phyloP scores from a whole-genome alignment of 1,140 invertebrate species.

The Drosophila willistoni region DNA sequence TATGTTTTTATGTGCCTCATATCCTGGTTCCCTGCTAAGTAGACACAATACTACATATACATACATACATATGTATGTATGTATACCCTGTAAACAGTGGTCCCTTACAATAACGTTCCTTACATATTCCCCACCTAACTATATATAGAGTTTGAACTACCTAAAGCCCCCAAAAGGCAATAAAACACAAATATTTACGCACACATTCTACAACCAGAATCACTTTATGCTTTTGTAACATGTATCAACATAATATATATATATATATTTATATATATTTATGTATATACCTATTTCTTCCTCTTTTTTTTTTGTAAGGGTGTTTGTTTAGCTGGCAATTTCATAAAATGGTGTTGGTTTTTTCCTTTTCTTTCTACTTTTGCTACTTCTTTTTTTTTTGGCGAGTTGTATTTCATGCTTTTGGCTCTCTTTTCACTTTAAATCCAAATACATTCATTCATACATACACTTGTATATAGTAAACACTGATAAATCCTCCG shows the following conservation, averaged over 20 bases:
- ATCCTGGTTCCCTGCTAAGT: constrained; percentile 23
- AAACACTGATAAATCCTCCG: constrained; percentile 42
- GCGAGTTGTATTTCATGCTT: constrained; percentile 10
- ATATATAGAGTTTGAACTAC: constrained; percentile 16
- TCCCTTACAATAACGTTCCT: neutral
- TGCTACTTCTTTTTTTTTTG: constrained; percentile 24
- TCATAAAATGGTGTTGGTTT: constrained; percentile 71
- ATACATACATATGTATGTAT: constrained; percentile 49
- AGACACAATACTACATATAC: constrained; percentile 12
- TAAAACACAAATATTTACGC: constrained; percentile 71
- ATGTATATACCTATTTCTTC: constrained; percentile 1
- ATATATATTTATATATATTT: too few relatives aligned
- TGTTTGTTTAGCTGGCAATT: constrained; percentile 49
- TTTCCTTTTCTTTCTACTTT: constrained; percentile 34
- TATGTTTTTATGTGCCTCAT: constrained; percentile 16
- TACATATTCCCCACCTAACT: neutral
- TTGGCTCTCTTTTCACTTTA: constrained; percentile 22
- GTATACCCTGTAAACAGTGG: constrained; percentile 27
- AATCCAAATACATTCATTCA: constrained; percentile 20
- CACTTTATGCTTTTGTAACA: constrained; percentile 51
- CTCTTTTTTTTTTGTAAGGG: constrained; percentile 15
- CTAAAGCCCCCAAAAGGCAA: constrained; percentile 41
- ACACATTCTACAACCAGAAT: constrained; percentile 34
- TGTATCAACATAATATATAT: constrained; percentile 32
- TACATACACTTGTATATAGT: constrained; percentile 19